A percentile compares a stretch with the other conserved stretches of the same genome.
These are phyloP conservation scores for Trisateles emortualis DNA, from an alignment of 2,888 invertebrate genomes.

Conservation along the genomic window DNA sequence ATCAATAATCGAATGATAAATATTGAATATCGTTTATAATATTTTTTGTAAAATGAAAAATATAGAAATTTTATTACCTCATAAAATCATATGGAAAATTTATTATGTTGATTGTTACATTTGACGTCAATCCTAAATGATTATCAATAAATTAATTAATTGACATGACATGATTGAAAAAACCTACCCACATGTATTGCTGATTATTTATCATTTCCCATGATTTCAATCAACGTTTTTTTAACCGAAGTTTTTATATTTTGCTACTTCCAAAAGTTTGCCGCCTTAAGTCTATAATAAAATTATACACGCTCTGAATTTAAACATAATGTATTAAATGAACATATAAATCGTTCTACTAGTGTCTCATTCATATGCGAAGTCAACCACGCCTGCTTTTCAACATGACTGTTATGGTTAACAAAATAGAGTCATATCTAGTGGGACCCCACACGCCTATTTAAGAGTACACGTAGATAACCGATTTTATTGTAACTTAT, in stretches of 20 bases:
- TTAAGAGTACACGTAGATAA: conserved; percentile 50
- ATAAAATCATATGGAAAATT: conserved; percentile 11
- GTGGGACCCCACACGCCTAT: conserved; percentile 33
- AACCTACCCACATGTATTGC: conserved; percentile 3
- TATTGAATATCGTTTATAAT: neutral
- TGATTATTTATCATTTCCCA: conserved; percentile 7
- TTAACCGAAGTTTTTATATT: conserved; percentile 12
- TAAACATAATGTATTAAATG: conserved; percentile 15
- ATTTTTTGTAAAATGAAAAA: neutral
- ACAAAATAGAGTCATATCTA: conserved; percentile 41
- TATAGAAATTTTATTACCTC: neutral
- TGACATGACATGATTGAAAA: conserved; percentile 11
- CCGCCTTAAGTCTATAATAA: conserved; percentile 22
- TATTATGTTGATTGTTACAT: conserved; percentile 10
- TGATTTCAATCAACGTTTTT: conserved; percentile 2
- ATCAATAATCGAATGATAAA: neutral
- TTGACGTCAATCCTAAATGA: conserved; percentile 16
- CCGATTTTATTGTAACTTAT: conserved; percentile 60
- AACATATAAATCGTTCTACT: conserved; percentile 19
- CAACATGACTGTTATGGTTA: conserved; percentile 47
- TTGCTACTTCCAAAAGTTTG: conserved; percentile 10
- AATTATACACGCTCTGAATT: conserved; percentile 26
- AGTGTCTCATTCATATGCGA: conserved; percentile 38
- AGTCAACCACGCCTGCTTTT: conserved; percentile 53
- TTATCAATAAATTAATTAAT: conserved; percentile 13